These are phyloP conservation scores for Fulmarus glacialis DNA, from an alignment of 2,113 vertebrate genomes.

Conservation along the genomic window DNA sequence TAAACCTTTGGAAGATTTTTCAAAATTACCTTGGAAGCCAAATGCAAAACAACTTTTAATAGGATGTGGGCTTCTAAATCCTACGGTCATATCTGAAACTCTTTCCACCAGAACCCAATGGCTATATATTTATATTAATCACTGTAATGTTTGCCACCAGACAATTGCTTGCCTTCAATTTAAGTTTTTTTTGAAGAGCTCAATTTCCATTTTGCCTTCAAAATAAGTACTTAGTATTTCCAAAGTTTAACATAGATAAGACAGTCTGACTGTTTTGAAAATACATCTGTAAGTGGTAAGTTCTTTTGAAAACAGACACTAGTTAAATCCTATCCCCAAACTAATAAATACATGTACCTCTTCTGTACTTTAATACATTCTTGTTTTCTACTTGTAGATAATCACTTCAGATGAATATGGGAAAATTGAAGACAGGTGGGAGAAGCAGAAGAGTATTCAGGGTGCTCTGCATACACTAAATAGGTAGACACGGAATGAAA, in stretches of 20 bases:
- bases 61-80: not conserved
- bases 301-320: not conserved
- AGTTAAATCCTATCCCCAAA: not conserved
- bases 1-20: not conserved
- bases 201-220: not conserved
- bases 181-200: not conserved
- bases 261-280: not conserved
- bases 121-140: not conserved
- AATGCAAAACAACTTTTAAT: not conserved
- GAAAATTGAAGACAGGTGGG: conserved; percentile 50
- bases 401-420: conserved; percentile 40
- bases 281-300: not conserved
- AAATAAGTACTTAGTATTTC: not conserved
- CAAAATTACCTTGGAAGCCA: not conserved
- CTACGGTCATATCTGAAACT: not conserved
- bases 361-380: not conserved
- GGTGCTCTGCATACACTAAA: conserved; percentile 25
- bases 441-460: conserved; percentile 59
- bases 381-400: conserved; percentile 45
- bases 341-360: not conserved
- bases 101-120: not conserved
- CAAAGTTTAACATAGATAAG: not conserved
- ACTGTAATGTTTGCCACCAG: not conserved
- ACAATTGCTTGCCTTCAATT: not conserved
- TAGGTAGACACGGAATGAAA: not conserved